These are phyloP conservation scores for Lamprologus callipterus DNA, from an alignment of 2,113 vertebrate species.

Conservation along the genomic window DNA sequence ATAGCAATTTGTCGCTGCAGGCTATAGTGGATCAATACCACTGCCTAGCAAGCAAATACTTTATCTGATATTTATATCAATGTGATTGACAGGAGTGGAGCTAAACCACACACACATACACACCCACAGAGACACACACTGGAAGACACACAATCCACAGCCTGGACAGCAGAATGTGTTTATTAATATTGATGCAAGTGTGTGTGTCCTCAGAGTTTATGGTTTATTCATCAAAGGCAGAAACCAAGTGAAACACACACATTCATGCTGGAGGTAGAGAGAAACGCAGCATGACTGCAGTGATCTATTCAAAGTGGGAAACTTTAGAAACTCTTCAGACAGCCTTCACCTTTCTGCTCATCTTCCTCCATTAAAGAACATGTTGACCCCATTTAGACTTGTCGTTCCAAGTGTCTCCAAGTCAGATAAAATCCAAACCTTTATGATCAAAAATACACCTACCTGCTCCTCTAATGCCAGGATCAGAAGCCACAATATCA, in stretches of 20 bases:
- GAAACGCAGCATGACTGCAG: background rate
- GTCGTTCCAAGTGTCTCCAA: background rate
- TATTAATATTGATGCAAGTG: conserved; percentile 25
- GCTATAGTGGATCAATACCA: conserved; percentile 11
- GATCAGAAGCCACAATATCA: background rate
- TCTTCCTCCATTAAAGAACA: background rate
- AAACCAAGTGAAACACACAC: background rate
- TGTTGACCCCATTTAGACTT: background rate
- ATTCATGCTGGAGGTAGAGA: background rate
- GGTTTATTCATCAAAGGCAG: conserved; percentile 28
- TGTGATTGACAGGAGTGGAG: background rate
- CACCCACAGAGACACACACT: background rate
- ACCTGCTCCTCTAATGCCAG: background rate
- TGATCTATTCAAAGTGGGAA: background rate
- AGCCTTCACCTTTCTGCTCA: background rate
- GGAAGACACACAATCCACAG: background rate
- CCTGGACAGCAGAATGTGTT: conserved; percentile 1
- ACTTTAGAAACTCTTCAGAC: background rate
- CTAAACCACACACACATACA: background rate
- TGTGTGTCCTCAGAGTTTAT: background rate
- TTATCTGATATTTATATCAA: conserved; percentile 35
- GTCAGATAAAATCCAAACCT: background rate
- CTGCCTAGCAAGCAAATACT: conserved; percentile 23
- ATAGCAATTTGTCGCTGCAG: background rate
- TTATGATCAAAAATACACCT: background rate